Percentiles rank a stretch among this genome's conserved stretches.
Evolutionary conservation across 2,888 invertebrate species (phyloP).

Genomic region (Theretra japonica): DNA sequence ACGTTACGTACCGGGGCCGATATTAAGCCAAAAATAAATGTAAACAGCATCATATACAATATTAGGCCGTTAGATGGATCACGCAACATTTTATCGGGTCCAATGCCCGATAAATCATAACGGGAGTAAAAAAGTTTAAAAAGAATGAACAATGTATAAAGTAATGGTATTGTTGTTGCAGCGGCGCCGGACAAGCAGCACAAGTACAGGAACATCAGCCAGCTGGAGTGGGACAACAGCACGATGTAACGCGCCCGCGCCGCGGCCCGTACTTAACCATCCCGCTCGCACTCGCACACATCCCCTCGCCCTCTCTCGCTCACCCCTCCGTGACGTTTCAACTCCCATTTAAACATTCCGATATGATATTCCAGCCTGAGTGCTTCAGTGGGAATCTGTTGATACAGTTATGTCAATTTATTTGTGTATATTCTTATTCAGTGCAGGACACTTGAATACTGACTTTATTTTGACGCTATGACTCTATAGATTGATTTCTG

Average conservation of each 20-base stretch:
- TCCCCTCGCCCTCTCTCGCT: slow-evolving; percentile 43
- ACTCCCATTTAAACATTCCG: slow-evolving; percentile 29
- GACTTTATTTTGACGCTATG: not conserved
- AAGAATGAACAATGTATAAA: not conserved
- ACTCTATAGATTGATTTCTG: slow-evolving; percentile 7
- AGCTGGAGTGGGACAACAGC: slow-evolving; percentile 91
- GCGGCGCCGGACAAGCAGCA: slow-evolving; percentile 81
- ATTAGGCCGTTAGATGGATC: too few species aligned
- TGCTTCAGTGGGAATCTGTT: slow-evolving; percentile 7
- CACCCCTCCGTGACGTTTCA: slow-evolving; percentile 31
- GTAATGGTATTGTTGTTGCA: slow-evolving; percentile 41
- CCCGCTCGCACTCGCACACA: slow-evolving; percentile 46
- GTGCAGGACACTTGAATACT: slow-evolving; percentile 19
- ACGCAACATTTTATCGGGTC: too few species aligned
- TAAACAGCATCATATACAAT: too few species aligned
- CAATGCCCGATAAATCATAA: too few species aligned
- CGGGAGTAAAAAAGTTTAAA: too few species aligned
- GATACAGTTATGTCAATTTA: not conserved
- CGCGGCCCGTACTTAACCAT: slow-evolving; percentile 56
- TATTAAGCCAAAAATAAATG: too few species aligned
- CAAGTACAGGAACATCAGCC: slow-evolving; percentile 90
- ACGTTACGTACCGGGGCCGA: too few species aligned
- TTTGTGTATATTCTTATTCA: slow-evolving; percentile 16
- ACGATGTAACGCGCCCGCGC: slow-evolving; percentile 86
- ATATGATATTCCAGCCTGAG: slow-evolving; percentile 28